These are phyloP conservation scores for Trigoniulus corallinus DNA, from an alignment of 1,140 invertebrate genomes.

Conservation along the genomic window DNA sequence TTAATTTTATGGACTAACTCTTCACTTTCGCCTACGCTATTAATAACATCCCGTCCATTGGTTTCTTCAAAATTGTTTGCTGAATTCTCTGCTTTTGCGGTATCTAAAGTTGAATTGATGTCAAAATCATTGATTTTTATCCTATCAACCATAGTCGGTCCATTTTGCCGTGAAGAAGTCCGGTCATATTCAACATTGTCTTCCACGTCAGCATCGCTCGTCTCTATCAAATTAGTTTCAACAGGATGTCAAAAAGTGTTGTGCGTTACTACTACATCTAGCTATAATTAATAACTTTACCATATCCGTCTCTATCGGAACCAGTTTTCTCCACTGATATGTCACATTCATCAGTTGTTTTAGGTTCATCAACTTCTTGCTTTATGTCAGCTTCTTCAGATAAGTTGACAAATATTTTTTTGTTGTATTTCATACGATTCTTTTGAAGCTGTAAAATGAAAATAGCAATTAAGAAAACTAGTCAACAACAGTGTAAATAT, in stretches of 20 bases:
- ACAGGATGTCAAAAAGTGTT: not conserved
- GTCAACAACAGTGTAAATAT: too few relatives aligned
- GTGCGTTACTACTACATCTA: too few relatives aligned
- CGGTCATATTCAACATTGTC: conserved; percentile 49
- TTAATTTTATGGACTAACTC: too few relatives aligned
- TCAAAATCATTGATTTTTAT: not conserved
- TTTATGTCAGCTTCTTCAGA: not conserved
- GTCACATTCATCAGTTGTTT: not conserved
- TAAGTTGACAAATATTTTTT: not conserved
- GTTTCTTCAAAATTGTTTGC: too few relatives aligned
- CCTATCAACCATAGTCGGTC: too few relatives aligned
- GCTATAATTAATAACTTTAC: too few relatives aligned
- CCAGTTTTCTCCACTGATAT: not conserved
- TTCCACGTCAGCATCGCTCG: conserved; percentile 52
- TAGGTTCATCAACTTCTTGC: not conserved
- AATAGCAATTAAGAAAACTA: not conserved
- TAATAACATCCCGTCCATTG: too few relatives aligned
- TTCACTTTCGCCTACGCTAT: too few relatives aligned
- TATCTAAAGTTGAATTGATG: conserved; percentile 7
- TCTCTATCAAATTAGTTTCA: not conserved
- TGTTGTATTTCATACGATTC: not conserved
- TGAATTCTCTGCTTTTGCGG: too few relatives aligned
- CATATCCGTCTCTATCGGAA: not conserved
- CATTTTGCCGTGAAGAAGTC: too few relatives aligned
- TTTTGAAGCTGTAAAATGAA: not conserved